Base-by-base conservation (phyloP, 2,113 vertebrate species). In the Pundamilia nyererei region DNA sequence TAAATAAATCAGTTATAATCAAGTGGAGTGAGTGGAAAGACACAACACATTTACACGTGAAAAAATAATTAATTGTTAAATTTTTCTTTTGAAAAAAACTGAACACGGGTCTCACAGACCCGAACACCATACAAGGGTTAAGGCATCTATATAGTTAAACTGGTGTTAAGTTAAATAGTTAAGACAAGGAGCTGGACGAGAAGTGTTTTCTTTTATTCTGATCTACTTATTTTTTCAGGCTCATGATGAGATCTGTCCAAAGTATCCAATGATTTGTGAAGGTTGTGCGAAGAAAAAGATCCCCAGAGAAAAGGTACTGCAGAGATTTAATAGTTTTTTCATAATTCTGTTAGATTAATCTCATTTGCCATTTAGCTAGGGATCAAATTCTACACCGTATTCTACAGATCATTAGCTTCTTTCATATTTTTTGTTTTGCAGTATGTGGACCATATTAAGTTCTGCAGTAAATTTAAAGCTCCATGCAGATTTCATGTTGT, bases 391-490 rank as follows among this genome's bases (percentile, higher is more conserved):
- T 77, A 7, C 83, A 35, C 58, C 85, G 15, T 87, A 29, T 79
- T 86, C 86, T 89, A 3, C 80, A 80, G 89, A 62, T 90, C 90
- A 91, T 91, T 88, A 81, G 92, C 92, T 95, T 93, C 81, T 68
- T 80, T 42, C 75, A 85, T 89, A 65, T 81, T 86, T 86, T 92
- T 83, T 89, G 86, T 93, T 93, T 93, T 95, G 80, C 81, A 99
- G 98, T 99, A 99, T 89, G 97, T 97, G 95, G 98, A 99, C 91
- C 98, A 99, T 10, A 95, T 98, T 95, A 97, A 97, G 95, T 94
- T 95, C 1, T 99, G 98, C 84, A 97, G 97, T 95, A 97, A 97
- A 93, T 98, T 97, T 87, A 97, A 95, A 94, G 96, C 96, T 38
- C 97, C 97, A 5, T 99, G 98, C 95, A 97, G 97, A 89, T 99